Evolutionary conservation across 2,113 vertebrate genomes (phyloP).

Genomic region (Tyrannus savana): DNA sequence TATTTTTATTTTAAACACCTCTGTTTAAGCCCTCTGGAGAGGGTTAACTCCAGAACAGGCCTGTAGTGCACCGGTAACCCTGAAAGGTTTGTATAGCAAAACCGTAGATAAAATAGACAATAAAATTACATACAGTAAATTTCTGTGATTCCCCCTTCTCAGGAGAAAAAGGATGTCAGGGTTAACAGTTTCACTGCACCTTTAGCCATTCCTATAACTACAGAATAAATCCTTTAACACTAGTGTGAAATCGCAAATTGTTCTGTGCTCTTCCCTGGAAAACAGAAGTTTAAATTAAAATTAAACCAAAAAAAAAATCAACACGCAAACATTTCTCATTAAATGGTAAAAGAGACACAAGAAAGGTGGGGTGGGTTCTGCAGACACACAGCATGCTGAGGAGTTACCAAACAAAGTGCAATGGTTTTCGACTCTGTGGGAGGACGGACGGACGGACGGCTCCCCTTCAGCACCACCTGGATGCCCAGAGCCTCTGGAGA

Average conservation of each 20-base stretch:
- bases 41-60: background rate
- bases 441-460: conserved; percentile 13
- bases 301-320: background rate
- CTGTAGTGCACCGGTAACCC: conserved; percentile 5
- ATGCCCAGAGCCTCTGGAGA: background rate
- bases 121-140: conserved; percentile 12
- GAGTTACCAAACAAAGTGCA: conserved; percentile 64
- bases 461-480: conserved; percentile 7
- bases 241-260: conserved; percentile 37
- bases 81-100: background rate
- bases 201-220: conserved; percentile 36
- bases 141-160: background rate
- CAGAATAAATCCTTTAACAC: conserved; percentile 62
- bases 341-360: conserved; percentile 38
- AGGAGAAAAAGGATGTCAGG: background rate
- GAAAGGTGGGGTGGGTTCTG: conserved; percentile 1
- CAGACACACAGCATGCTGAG: conserved; percentile 43
- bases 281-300: background rate
- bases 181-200: conserved; percentile 41
- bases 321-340: conserved; percentile 35
- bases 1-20: background rate
- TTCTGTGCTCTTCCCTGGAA: conserved; percentile 71
- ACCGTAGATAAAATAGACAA: conserved; percentile 33
- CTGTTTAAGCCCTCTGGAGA: conserved; percentile 1
- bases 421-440: conserved; percentile 21